phyloP scores from a whole-genome alignment of 2,113 vertebrate genomes.

The Petrocephalus zakoni region DNA sequence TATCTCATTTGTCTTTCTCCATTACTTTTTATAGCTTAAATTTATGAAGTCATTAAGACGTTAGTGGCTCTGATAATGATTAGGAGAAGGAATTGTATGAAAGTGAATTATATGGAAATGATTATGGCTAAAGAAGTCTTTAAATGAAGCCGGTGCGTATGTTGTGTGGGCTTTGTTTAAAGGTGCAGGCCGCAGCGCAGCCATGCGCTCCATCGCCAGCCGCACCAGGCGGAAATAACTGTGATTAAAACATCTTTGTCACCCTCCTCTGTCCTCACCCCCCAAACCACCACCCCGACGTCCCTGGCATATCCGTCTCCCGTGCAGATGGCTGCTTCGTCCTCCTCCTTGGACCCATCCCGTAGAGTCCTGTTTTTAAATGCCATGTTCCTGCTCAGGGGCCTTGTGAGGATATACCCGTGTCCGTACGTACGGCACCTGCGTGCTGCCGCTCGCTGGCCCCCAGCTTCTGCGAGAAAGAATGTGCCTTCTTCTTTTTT shows the following conservation, averaged over 20 bases:
- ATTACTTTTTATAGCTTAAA: constrained; percentile 99
- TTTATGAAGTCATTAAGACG: constrained; percentile 97
- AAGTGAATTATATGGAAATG: constrained; percentile 82
- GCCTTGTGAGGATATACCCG: constrained; percentile 57
- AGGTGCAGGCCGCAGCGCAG: constrained; percentile 49
- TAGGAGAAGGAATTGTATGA: constrained; percentile 80
- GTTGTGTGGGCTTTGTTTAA: constrained; percentile 59
- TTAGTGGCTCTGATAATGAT: constrained; percentile 81
- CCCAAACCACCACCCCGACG: background rate
- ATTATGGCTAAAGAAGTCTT: constrained; percentile 78
- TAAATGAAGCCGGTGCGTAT: constrained; percentile 61
- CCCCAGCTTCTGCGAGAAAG: constrained; percentile 41
- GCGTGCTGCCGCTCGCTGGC: constrained; percentile 45
- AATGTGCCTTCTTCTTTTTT: constrained; percentile 28
- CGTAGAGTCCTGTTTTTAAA: constrained; percentile 41
- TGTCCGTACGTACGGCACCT: constrained; percentile 56
- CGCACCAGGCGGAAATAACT: constrained; percentile 49
- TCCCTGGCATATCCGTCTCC: constrained; percentile 35
- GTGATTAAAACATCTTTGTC: constrained; percentile 63
- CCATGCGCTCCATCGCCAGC: constrained; percentile 32
- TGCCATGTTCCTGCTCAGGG: constrained; percentile 54
- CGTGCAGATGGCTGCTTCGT: constrained; percentile 42
- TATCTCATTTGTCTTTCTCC: constrained; percentile 99
- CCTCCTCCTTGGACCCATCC: constrained; percentile 40
- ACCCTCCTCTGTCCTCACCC: constrained; percentile 30